These are phyloP conservation scores for Diaphora mendica DNA, from an alignment of 2,888 invertebrate species.

Conservation along the genomic window DNA sequence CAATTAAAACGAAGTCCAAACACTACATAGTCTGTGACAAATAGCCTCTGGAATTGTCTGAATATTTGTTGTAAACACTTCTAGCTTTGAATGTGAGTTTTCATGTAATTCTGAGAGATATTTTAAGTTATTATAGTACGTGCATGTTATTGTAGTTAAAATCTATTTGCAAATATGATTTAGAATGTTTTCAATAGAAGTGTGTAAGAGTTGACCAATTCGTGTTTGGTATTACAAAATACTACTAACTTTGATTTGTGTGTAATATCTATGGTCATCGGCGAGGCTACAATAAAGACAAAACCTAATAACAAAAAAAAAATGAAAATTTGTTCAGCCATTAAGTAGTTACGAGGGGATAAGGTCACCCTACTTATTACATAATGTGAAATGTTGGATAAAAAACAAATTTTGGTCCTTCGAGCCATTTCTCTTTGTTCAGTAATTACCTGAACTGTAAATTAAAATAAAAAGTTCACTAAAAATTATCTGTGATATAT, in stretches of 20 bases:
- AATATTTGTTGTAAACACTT: constrained; percentile 10
- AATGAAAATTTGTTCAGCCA: not conserved
- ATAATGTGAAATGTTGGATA: not conserved
- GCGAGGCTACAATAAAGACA: too few relatives aligned
- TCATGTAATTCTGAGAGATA: not conserved
- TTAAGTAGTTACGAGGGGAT: not conserved
- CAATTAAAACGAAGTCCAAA: constrained; percentile 18
- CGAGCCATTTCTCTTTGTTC: not conserved
- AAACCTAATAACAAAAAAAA: not conserved
- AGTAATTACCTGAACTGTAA: not conserved
- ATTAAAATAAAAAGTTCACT: too few relatives aligned
- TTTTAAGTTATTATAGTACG: not conserved
- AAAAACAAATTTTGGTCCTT: not conserved
- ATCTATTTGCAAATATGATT: not conserved
- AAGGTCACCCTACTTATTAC: not conserved
- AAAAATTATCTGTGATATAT: constrained; percentile 73
- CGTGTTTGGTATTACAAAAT: too few relatives aligned
- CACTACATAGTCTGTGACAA: constrained; percentile 16
- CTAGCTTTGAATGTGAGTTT: not conserved
- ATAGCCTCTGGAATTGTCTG: constrained; percentile 3
- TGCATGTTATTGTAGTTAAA: not conserved
- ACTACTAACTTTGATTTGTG: too few relatives aligned
- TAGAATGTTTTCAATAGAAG: not conserved
- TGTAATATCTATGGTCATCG: too few relatives aligned
- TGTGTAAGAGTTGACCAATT: not conserved